A percentile compares a stretch with the other conserved stretches of the same genome.
Evolutionary conservation across 2,797 vertebrate species (phyloP).

Genomic region (Anisognathus igniventris): DNA sequence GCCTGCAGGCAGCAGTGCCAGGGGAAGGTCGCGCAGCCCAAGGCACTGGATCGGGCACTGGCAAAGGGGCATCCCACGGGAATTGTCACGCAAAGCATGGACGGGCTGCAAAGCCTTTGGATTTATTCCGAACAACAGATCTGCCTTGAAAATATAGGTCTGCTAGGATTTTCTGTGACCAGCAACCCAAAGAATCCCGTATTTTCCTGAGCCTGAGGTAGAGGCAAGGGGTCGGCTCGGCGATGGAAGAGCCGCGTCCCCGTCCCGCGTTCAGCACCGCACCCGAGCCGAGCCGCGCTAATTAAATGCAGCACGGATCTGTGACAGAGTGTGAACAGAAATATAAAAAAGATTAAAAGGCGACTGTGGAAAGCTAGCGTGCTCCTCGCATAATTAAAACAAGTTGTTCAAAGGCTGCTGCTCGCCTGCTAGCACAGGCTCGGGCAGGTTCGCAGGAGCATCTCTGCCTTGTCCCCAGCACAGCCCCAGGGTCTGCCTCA

Average conservation of each 20-base stretch:
- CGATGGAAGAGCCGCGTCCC: not conserved
- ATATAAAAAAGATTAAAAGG: constrained; percentile 40
- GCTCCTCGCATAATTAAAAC: constrained; percentile 53
- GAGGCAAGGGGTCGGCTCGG: fast-evolving
- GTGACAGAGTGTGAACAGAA: constrained; percentile 47
- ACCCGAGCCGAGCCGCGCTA: not conserved
- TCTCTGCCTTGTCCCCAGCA: not conserved
- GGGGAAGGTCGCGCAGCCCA: fast-evolving
- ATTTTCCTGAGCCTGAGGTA: not conserved
- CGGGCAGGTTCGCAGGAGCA: not conserved
- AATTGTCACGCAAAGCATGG: not conserved
- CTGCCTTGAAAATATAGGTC: not conserved
- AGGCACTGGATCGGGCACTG: not conserved
- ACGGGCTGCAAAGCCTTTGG: not conserved
- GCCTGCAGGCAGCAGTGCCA: fast-evolving
- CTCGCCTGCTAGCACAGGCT: not conserved
- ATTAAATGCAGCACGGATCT: not conserved
- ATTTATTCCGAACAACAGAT: not conserved
- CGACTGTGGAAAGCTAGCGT: constrained; percentile 46
- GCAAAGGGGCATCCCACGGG: not conserved
- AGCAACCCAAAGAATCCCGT: not conserved
- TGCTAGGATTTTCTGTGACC: not conserved
- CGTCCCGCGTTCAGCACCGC: not conserved
- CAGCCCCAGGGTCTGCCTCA: not conserved
- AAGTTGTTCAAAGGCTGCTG: constrained; percentile 36